A percentile compares a stretch with the other conserved stretches of the same genome.
phyloP scores from a whole-genome alignment of 2,888 invertebrate species.

The Watsonalla cultraria region DNA sequence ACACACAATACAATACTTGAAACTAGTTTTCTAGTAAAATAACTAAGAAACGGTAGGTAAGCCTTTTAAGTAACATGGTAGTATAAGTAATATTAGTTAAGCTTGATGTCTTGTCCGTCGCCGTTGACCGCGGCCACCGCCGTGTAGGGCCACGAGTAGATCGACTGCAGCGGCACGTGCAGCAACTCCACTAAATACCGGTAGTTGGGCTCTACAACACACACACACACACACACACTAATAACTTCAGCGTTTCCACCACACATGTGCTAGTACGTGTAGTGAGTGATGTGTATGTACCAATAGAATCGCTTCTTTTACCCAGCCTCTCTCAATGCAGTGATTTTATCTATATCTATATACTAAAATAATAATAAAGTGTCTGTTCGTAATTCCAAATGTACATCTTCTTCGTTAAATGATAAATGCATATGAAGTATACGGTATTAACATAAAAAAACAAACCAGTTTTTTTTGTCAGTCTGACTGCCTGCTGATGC shows the following conservation, averaged over 20 bases:
- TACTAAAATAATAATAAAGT: no score
- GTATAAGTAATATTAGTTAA: constrained; percentile 24
- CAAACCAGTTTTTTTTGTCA: no score
- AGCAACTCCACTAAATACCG: constrained; percentile 91
- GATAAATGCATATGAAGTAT: no score
- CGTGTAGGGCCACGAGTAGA: constrained; percentile 81
- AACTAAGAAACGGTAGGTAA: constrained; percentile 1
- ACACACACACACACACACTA: background rate
- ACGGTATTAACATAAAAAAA: no score
- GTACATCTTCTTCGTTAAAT: no score
- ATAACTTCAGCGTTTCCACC: background rate
- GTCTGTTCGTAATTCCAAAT: no score
- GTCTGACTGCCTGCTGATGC: no score
- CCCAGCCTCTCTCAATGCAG: no score
- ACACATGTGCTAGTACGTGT: no score
- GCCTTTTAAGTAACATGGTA: constrained; percentile 1
- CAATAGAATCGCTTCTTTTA: no score
- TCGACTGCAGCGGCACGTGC: constrained; percentile 91
- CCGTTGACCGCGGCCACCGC: constrained; percentile 49
- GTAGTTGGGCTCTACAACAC: constrained; percentile 87
- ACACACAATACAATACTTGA: background rate
- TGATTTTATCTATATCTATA: no score
- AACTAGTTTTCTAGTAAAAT: background rate
- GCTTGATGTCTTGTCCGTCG: constrained; percentile 42
- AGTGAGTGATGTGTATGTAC: no score